These are phyloP conservation scores for Macheiramphus alcinus DNA, from an alignment of 2,113 vertebrate species.

Conservation along the genomic window DNA sequence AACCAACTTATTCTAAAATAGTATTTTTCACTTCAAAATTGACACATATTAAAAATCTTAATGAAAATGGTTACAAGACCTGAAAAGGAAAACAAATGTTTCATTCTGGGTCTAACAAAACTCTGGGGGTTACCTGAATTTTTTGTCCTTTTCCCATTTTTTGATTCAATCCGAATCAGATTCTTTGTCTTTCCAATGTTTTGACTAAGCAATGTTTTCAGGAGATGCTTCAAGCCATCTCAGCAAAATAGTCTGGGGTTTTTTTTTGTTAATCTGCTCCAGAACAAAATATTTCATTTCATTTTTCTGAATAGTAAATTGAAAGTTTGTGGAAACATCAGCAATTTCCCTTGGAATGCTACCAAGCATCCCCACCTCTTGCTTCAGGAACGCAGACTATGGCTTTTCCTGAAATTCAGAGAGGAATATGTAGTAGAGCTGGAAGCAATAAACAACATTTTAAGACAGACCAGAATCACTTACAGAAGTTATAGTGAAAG, in stretches of 20 bases:
- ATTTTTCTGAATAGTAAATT: not conserved
- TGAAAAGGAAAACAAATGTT: not conserved
- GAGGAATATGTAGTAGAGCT: not conserved
- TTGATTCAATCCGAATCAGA: not conserved
- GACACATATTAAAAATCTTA: not conserved
- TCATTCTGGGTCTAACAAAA: not conserved
- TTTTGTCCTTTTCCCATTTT: not conserved
- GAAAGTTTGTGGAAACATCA: not conserved
- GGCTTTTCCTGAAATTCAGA: not conserved
- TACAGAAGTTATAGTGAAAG: not conserved
- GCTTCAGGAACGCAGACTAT: not conserved
- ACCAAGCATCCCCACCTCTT: not conserved
- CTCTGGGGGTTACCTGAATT: not conserved
- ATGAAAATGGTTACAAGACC: not conserved
- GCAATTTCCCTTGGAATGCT: not conserved
- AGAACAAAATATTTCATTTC: not conserved
- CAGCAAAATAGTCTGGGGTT: not conserved
- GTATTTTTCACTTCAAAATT: not conserved
- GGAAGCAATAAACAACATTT: constrained; percentile 3
- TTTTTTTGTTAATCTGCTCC: not conserved
- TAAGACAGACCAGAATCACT: not conserved
- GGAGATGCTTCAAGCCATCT: not conserved
- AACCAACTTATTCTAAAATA: not conserved
- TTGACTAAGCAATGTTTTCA: not conserved
- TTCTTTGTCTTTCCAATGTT: not conserved